Percentiles rank a stretch among this genome's conserved stretches.
phyloP scores from a whole-genome alignment of 2,888 invertebrate genomes.

The Polymixis flavicincta region DNA sequence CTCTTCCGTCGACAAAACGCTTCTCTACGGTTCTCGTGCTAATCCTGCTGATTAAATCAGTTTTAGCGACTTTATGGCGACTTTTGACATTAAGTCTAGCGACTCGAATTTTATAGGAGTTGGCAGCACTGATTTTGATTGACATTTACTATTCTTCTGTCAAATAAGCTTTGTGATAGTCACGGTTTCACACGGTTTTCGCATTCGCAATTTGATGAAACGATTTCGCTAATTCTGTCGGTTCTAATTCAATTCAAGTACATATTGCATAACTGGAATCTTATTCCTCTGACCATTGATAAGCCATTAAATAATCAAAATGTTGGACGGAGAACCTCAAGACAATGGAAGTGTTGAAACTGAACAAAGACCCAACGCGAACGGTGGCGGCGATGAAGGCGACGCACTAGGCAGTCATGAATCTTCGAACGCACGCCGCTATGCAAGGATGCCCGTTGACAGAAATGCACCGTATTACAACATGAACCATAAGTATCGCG shows the following conservation, averaged over 20 bases:
- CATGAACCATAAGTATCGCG: constrained; percentile 96
- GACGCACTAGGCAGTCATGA: constrained; percentile 88
- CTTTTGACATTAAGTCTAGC: too few species aligned
- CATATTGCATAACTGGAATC: neutral
- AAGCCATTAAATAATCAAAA: constrained; percentile 58
- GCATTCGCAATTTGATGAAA: neutral
- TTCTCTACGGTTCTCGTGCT: too few species aligned
- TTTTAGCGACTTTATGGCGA: too few species aligned
- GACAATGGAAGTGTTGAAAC: constrained; percentile 78
- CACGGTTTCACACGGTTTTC: constrained; percentile 2
- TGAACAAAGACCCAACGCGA: constrained; percentile 88
- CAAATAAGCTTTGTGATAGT: constrained; percentile 17
- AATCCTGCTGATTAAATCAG: too few species aligned
- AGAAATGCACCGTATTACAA: constrained; percentile 95
- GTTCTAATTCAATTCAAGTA: neutral
- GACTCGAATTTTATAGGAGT: too few species aligned
- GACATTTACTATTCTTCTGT: neutral
- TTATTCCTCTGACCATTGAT: neutral
- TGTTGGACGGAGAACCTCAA: constrained; percentile 80
- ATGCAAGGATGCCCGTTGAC: constrained; percentile 91
- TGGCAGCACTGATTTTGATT: too few species aligned
- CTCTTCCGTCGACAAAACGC: too few species aligned
- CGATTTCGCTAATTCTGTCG: neutral
- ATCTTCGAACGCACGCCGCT: constrained; percentile 79
- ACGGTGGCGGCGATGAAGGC: constrained; percentile 86